A percentile compares a stretch with the other conserved stretches of the same genome.
These are phyloP conservation scores for Notarius quadriscutis DNA, from an alignment of 2,113 vertebrate genomes.

Conservation along the genomic window DNA sequence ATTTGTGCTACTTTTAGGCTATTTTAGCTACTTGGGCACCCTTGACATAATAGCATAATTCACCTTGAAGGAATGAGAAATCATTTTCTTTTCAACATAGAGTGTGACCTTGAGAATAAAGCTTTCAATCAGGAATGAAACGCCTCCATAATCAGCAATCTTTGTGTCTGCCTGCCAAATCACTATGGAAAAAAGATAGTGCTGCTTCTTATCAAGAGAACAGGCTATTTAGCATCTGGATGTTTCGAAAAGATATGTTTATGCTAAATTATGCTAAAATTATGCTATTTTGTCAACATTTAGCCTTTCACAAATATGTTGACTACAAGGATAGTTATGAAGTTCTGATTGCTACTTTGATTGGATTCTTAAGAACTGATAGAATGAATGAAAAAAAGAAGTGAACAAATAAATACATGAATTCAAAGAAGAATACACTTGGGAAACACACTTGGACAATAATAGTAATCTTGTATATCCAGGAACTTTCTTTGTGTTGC, in stretches of 20 bases:
- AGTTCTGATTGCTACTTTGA: not conserved
- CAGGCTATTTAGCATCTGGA: slow-evolving; percentile 16
- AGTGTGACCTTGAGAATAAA: slow-evolving; percentile 13
- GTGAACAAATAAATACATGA: not conserved
- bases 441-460: not conserved
- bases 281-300: not conserved
- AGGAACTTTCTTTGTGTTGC: not conserved
- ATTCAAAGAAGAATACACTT: not conserved
- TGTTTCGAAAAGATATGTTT: slow-evolving; percentile 12
- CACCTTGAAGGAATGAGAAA: slow-evolving; percentile 30
- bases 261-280: not conserved
- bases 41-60: slow-evolving; percentile 23
- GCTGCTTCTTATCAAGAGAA: not conserved
- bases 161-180: slow-evolving; percentile 34
- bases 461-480: not conserved
- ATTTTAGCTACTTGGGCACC: slow-evolving; percentile 5
- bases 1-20: slow-evolving; percentile 21
- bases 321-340: not conserved
- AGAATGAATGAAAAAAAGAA: not conserved
- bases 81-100: slow-evolving; percentile 6
- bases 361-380: slow-evolving; percentile 7
- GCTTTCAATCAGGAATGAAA: slow-evolving; percentile 31
- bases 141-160: slow-evolving; percentile 38
- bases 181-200: slow-evolving; percentile 27
- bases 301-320: slow-evolving; percentile 2